phyloP scores from a whole-genome alignment of 2,113 vertebrate species.

The Lipophrys pholis region DNA sequence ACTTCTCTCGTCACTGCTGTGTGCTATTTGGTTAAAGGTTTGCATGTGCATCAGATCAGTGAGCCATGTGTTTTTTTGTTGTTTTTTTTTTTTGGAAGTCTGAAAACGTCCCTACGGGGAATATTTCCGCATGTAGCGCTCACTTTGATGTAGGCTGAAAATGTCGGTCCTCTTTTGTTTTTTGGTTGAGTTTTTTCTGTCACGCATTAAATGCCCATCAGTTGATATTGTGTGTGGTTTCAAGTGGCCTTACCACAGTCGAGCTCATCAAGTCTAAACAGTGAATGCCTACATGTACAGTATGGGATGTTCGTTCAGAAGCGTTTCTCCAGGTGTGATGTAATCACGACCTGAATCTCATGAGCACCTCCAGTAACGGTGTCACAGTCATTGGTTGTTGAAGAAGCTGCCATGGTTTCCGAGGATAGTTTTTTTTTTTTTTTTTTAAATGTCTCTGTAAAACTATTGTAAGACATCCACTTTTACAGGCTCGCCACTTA shows the following conservation, averaged over 20 bases:
- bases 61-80: conserved; percentile 3
- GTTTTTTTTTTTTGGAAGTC: not conserved
- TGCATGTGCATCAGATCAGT: conserved; percentile 70
- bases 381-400: conserved; percentile 55
- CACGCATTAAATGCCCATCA: conserved; percentile 42
- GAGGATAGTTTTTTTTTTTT: conserved; percentile 23
- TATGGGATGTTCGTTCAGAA: conserved; percentile 53
- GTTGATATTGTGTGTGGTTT: conserved; percentile 63
- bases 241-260: conserved; percentile 81
- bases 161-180: conserved; percentile 4
- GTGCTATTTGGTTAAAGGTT: conserved; percentile 66
- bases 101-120: conserved; percentile 35
- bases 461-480: conserved; percentile 63
- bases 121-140: conserved; percentile 42
- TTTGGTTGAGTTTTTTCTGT: not conserved
- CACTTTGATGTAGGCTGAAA: conserved; percentile 20
- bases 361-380: conserved; percentile 63
- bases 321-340: conserved; percentile 61
- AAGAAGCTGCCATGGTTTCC: conserved; percentile 49
- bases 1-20: conserved; percentile 27
- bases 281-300: conserved; percentile 64
- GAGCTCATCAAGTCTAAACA: conserved; percentile 55
- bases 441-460: conserved; percentile 42
- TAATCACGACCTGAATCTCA: conserved; percentile 69
- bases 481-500: conserved; percentile 70